Evolutionary conservation across 2,797 vertebrate species (phyloP).

Genomic region (Sebastes iracundus): DNA sequence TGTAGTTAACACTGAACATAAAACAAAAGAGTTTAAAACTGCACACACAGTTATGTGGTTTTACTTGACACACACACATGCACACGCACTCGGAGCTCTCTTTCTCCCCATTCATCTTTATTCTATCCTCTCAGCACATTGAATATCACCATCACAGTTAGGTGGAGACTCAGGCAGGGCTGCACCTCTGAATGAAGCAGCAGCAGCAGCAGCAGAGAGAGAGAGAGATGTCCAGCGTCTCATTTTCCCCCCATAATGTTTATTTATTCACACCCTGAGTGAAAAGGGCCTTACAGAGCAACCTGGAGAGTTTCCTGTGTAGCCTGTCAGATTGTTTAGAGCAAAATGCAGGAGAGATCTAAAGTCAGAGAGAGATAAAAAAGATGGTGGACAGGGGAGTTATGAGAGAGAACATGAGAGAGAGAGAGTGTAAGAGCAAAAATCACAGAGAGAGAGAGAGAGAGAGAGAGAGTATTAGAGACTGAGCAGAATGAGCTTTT

Average conservation of each 20-base stretch:
- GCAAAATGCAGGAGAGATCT: slow-evolving; percentile 32
- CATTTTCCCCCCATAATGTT: slow-evolving; percentile 20
- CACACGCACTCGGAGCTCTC: not conserved
- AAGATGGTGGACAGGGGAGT: slow-evolving; percentile 7
- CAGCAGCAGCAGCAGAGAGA: not conserved
- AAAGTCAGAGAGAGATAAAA: slow-evolving; percentile 30
- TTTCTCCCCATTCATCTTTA: slow-evolving; percentile 22
- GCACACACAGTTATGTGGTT: not conserved
- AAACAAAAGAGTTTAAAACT: not conserved
- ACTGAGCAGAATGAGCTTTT: not conserved
- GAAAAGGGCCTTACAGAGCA: slow-evolving; percentile 44
- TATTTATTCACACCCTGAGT: slow-evolving; percentile 54
- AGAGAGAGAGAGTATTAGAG: not conserved
- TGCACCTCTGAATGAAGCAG: slow-evolving; percentile 29
- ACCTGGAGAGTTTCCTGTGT: slow-evolving; percentile 40
- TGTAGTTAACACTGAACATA: not conserved
- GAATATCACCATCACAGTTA: slow-evolving; percentile 48
- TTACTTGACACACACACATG: not conserved
- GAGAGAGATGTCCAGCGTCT: slow-evolving; percentile 33
- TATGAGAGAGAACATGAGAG: slow-evolving; percentile 1
- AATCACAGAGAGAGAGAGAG: not conserved
- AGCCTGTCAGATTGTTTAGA: slow-evolving; percentile 34
- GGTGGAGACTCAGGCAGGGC: slow-evolving; percentile 28
- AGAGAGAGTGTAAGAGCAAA: not conserved
- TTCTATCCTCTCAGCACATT: slow-evolving; percentile 28